These are phyloP conservation scores for Lagodon rhomboides DNA, from an alignment of 2,797 vertebrate species.

Conservation along the genomic window DNA sequence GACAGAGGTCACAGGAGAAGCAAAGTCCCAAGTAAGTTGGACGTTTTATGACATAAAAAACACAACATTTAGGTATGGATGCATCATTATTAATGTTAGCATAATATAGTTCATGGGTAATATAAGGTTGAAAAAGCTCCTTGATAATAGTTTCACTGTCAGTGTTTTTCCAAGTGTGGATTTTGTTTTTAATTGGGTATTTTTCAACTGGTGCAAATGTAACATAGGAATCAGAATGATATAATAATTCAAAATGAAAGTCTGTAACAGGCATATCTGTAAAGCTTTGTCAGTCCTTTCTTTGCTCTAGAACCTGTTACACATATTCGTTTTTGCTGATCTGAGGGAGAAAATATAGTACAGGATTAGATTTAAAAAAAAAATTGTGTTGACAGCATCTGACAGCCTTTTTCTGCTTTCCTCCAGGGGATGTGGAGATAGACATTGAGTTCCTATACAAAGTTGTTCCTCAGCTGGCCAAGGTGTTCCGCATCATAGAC, in stretches of 20 bases:
- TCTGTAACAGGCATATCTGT: neutral
- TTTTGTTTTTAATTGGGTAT: neutral
- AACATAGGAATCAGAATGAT: neutral
- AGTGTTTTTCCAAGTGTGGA: neutral
- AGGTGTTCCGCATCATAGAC: conserved; percentile 90
- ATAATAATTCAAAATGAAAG: neutral
- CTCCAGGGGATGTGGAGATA: conserved; percentile 85
- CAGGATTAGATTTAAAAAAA: neutral
- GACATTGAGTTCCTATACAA: conserved; percentile 94
- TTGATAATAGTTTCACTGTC: neutral
- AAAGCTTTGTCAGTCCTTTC: neutral
- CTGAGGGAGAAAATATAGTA: too few species aligned
- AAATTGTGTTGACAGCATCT: neutral
- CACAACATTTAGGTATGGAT: neutral
- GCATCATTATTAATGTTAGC: neutral
- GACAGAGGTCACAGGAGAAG: conserved; percentile 57
- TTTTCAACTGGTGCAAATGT: neutral
- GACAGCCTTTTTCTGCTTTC: conserved; percentile 19
- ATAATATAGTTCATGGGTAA: too few species aligned
- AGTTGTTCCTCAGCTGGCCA: conserved; percentile 92
- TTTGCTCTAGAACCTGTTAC: neutral
- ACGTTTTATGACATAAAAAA: neutral
- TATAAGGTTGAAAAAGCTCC: neutral
- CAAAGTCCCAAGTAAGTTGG: conserved; percentile 78
- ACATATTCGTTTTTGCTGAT: neutral